Base-by-base conservation (phyloP, 2,888 invertebrate genomes). In the Trichogramma evanescens region DNA sequence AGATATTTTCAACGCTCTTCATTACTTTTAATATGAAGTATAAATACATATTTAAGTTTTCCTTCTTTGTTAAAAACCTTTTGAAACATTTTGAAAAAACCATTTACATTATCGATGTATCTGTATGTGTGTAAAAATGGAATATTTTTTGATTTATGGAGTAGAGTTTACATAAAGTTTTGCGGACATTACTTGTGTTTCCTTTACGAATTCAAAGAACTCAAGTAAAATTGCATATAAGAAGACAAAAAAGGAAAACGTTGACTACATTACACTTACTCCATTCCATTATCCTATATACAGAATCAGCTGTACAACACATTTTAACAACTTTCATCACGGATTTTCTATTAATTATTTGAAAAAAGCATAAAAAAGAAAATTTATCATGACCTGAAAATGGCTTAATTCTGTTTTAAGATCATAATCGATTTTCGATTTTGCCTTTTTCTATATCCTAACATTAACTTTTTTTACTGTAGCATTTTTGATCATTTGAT, bases 401-500 rank as follows among this genome's bases (percentile, higher is more conserved):
- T 39, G 44, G 38, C 56, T 44, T 48, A 13, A 50, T 9, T 56
- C 8, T 13, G 42, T 46, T 8, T 8, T 46, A 46, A 39, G 26
- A n/a, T 48, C 46, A 42, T 41, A 46, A n/a, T 9, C 4, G 26
- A 56, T 48, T 39, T 48, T 13, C 45, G 44, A 56, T n/a, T 48
- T 56, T 26, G 46, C 50, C 44, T 50, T 51, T 59, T 56, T 45
- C 9, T 44, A 48, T 26, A n/a, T 44, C 8, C 46, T 58, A 50
- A 43, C 42, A 58, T 41, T 51, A 54, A 50, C 42, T 39, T 55
- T 64, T 58, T 55, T 55, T 55, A 58, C 56, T 65, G 66, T 69
- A 64, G 63, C 65, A 43, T 64, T 58, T 53, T 58, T 48, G 49
- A 48, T 50, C 44, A 60, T 60, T 63, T 58, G 55, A 38, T 51